Conservation (phyloP, 2,113 vertebrate genomes). For the Myotis lucifugus region DNA sequence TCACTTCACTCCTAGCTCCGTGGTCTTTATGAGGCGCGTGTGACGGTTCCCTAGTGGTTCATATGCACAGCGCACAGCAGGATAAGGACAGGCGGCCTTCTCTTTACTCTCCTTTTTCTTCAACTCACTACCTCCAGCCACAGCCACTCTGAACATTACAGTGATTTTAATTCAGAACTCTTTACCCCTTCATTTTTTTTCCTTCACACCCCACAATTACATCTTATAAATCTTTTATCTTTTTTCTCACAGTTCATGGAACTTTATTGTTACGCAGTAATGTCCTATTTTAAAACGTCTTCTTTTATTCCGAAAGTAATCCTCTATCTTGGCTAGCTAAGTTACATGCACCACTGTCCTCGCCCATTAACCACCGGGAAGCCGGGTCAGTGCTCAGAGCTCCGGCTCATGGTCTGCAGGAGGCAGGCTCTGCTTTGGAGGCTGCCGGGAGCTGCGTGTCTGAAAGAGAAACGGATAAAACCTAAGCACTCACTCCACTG, state of each 20-base stretch:
- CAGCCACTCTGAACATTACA: not conserved
- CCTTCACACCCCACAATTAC: not conserved
- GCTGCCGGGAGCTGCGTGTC: constrained; percentile 39
- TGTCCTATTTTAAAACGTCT: not conserved
- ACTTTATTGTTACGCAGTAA: not conserved
- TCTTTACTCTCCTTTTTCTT: not conserved
- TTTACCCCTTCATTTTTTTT: not conserved
- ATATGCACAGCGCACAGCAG: not conserved
- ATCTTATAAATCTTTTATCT: not conserved
- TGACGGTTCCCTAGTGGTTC: not conserved
- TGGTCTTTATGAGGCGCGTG: not conserved
- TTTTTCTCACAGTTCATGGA: not conserved
- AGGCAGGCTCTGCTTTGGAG: constrained; percentile 44
- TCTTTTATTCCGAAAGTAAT: constrained; percentile 13
- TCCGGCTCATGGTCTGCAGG: not conserved
- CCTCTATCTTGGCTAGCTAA: not conserved
- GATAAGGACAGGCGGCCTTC: not conserved
- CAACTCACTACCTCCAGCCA: not conserved
- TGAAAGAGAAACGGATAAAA: constrained; percentile 40
- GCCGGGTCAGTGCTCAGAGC: not conserved
- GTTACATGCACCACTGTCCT: not conserved
- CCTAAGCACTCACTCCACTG: constrained; percentile 75
- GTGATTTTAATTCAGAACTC: constrained; percentile 17
- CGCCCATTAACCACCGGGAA: not conserved
- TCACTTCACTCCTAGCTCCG: not conserved